These are phyloP conservation scores for Panonychus citri DNA, from an alignment of 1,140 invertebrate species.

Conservation along the genomic window DNA sequence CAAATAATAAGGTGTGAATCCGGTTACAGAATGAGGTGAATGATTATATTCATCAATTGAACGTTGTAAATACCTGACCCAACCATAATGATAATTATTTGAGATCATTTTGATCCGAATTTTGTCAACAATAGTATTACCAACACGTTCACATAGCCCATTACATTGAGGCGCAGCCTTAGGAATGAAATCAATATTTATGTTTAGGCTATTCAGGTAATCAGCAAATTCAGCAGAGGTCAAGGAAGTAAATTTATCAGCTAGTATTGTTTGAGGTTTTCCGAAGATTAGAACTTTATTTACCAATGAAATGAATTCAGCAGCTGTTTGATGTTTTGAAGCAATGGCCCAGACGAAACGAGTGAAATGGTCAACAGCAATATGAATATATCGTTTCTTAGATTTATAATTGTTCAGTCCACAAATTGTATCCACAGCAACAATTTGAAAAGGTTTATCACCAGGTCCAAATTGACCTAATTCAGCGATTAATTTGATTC, in stretches of 20 bases:
- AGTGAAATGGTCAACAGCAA: constrained; percentile 5
- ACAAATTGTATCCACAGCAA: constrained; percentile 1
- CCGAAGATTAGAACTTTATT: neutral
- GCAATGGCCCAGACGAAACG: constrained; percentile 3
- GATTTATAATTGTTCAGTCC: neutral
- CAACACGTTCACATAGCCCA: constrained; percentile 3
- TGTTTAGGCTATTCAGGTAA: neutral
- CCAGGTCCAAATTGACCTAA: neutral
- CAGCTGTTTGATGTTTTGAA: neutral
- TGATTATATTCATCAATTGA: neutral
- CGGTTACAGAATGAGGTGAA: neutral
- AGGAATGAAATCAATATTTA: neutral
- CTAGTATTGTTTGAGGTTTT: neutral
- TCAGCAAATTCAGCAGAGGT: neutral
- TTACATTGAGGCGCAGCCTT: neutral
- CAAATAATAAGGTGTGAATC: neutral
- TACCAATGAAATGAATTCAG: neutral
- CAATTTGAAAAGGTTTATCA: neutral
- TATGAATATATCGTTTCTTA: neutral
- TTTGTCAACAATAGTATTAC: constrained; percentile 1
- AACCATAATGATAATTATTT: neutral
- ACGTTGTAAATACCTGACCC: neutral
- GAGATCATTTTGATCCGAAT: neutral
- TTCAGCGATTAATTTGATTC: neutral
- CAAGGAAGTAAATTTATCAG: neutral